These are phyloP conservation scores for Epinotia ramella DNA, from an alignment of 2,888 invertebrate genomes.

Conservation along the genomic window DNA sequence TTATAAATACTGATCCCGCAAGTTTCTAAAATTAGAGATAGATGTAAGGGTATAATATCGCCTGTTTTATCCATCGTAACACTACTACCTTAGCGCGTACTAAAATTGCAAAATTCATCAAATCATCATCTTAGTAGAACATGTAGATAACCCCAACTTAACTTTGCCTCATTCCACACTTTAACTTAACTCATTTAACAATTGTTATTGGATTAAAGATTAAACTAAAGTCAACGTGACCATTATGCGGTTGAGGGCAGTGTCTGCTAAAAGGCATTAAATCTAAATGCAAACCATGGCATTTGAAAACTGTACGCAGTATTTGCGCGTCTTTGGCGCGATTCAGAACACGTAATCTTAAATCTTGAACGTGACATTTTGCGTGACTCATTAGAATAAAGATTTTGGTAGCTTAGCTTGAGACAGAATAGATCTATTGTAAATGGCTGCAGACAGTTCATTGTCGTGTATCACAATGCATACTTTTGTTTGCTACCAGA, in stretches of 20 bases:
- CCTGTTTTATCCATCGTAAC: no score
- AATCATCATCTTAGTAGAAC: background rate
- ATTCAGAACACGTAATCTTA: slow-evolving; percentile 53
- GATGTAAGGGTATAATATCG: no score
- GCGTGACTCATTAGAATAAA: slow-evolving; percentile 50
- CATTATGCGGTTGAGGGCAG: slow-evolving; percentile 13
- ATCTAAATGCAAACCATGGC: slow-evolving; percentile 56
- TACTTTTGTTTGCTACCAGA: background rate
- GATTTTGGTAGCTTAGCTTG: slow-evolving; percentile 51
- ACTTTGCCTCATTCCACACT: slow-evolving; percentile 1
- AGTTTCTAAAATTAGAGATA: no score
- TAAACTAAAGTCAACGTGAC: slow-evolving; percentile 18
- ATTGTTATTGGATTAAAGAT: slow-evolving; percentile 16
- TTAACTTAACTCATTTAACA: background rate
- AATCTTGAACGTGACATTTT: slow-evolving; percentile 51
- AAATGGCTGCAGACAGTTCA: slow-evolving; percentile 9
- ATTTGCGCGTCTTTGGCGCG: slow-evolving; percentile 44
- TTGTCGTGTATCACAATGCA: background rate
- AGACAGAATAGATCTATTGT: slow-evolving; percentile 30
- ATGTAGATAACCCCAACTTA: background rate
- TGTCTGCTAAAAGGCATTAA: slow-evolving; percentile 33
- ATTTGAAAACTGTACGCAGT: slow-evolving; percentile 50
- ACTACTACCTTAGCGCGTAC: background rate
- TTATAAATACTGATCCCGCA: no score
- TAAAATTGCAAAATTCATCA: background rate